phyloP scores from a whole-genome alignment of 1,140 invertebrate genomes.

The Paraescarpia echinospica region DNA sequence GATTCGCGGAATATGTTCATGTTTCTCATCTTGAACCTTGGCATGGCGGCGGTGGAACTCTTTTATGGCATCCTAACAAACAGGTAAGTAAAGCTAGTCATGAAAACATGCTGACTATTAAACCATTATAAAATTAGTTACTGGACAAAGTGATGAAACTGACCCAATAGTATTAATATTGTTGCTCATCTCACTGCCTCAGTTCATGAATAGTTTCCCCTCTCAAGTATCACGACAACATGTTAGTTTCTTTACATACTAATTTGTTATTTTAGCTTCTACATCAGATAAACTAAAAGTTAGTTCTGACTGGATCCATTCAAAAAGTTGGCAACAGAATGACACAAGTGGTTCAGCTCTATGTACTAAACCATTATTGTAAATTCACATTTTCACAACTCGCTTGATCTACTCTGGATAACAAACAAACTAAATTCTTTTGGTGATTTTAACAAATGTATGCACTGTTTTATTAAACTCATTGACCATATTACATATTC shows the following conservation, averaged over 20 bases:
- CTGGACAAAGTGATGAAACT: conserved; percentile 11
- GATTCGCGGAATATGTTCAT: conserved; percentile 92
- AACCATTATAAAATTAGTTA: not conserved
- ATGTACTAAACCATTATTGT: not conserved
- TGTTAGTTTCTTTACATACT: no score
- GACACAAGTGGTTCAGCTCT: not conserved
- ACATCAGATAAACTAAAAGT: no score
- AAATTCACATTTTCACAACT: not conserved
- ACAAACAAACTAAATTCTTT: no score
- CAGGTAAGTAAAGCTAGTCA: conserved; percentile 56
- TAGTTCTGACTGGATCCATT: not conserved
- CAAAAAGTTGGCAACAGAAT: not conserved
- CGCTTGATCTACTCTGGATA: no score
- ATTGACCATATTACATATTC: no score
- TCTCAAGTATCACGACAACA: no score
- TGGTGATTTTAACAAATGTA: no score
- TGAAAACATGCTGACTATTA: not conserved
- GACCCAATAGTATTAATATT: conserved; percentile 10
- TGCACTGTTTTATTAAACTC: no score
- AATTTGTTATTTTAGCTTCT: no score
- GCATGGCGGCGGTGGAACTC: conserved; percentile 89
- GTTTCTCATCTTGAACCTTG: conserved; percentile 91
- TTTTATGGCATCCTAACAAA: conserved; percentile 95
- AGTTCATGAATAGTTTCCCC: no score
- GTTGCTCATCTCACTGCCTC: not conserved